Evolutionary conservation across 1,140 invertebrate species (phyloP).

Genomic region (Homarus americanus): DNA sequence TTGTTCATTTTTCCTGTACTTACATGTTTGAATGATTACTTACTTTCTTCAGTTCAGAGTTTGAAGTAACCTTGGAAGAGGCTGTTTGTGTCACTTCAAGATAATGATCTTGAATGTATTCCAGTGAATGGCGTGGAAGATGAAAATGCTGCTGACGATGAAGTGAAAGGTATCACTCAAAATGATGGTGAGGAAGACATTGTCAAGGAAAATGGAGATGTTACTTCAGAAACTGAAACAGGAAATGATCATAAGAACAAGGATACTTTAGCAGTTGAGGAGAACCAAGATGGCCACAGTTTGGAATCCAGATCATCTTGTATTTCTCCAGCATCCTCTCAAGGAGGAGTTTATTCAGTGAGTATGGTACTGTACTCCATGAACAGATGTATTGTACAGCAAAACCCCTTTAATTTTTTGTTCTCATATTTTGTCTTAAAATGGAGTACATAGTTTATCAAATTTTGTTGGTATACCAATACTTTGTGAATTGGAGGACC

Average conservation of each 20-base stretch:
- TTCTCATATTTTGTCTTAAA: too few relatives aligned
- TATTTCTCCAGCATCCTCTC: slow-evolving; percentile 88
- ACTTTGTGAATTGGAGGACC: too few relatives aligned
- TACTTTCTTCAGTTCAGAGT: neutral
- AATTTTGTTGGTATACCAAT: too few relatives aligned
- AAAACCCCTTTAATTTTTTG: too few relatives aligned
- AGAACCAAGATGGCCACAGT: slow-evolving; percentile 76
- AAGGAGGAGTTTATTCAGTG: slow-evolving; percentile 89
- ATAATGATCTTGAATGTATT: neutral
- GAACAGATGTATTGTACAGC: too few relatives aligned
- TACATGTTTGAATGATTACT: neutral
- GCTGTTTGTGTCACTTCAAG: neutral
- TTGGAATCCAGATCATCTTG: slow-evolving; percentile 82
- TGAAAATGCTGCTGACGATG: slow-evolving; percentile 55
- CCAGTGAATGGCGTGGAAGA: slow-evolving; percentile 71
- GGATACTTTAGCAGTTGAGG: slow-evolving; percentile 73
- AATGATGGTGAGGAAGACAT: slow-evolving; percentile 27
- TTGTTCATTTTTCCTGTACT: too few relatives aligned
- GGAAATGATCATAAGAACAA: slow-evolving; percentile 52
- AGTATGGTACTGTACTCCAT: too few relatives aligned
- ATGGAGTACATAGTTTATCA: too few relatives aligned
- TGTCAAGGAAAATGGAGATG: neutral
- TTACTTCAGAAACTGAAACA: slow-evolving; percentile 30
- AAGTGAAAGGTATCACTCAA: slow-evolving; percentile 58
- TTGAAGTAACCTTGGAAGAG: neutral